A percentile compares a stretch with the other conserved stretches of the same genome.
Evolutionary conservation across 2,113 vertebrate species (phyloP).

Genomic region (Rhynchomys soricoides): DNA sequence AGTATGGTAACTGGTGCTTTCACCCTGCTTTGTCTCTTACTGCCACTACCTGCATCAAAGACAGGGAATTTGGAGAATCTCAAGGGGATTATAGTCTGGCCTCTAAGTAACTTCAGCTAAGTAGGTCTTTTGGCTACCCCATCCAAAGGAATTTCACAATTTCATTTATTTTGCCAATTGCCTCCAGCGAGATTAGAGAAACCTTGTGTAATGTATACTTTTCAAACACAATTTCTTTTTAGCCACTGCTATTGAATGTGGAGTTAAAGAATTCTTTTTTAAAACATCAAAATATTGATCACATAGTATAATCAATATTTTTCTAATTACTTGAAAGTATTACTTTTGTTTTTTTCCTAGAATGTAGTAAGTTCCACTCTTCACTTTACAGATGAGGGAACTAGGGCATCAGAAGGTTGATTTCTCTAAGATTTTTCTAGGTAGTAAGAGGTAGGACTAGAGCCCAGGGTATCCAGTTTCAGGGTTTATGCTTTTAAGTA

Average conservation of each 20-base stretch:
- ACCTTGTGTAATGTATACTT: not conserved
- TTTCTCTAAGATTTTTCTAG: not conserved
- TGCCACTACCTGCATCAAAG: not conserved
- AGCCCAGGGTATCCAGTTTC: not conserved
- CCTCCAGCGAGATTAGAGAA: not conserved
- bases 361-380: not conserved
- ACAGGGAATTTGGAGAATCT: conserved; percentile 14
- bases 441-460: not conserved
- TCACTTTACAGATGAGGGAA: not conserved
- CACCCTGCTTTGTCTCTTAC: not conserved
- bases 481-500: not conserved
- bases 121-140: not conserved
- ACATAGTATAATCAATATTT: not conserved
- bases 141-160: conserved; percentile 21
- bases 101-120: conserved; percentile 4
- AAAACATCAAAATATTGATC: not conserved
- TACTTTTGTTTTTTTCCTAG: not conserved
- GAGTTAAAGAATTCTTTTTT: not conserved
- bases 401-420: not conserved
- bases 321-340: not conserved
- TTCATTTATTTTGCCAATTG: conserved; percentile 57
- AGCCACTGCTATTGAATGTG: not conserved
- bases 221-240: not conserved
- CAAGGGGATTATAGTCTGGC: not conserved
- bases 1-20: not conserved